Evolutionary conservation across 1,140 invertebrate species (phyloP), one percentile per base, ranked within the genome.

Genomic region (Nasonia longicornis): DNA sequence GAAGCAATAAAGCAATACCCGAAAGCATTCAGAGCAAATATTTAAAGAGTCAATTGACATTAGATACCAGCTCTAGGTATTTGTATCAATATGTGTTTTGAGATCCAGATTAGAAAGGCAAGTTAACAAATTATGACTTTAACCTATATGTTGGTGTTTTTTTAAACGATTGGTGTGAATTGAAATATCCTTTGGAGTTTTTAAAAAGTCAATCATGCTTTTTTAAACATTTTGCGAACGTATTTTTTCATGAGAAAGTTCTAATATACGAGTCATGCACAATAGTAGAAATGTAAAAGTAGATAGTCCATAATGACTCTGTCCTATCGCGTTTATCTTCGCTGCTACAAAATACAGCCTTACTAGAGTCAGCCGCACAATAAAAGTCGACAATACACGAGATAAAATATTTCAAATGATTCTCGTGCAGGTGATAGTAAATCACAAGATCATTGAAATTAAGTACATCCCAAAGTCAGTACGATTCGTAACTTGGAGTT

Each of bases 31-130:
- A 0, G 26, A 35, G 45, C 31, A 20, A 80, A 80, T 69, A 22
- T 75, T 80, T 80, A n/a, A n/a, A 8, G 29, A 80, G 35, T 31
- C 22, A 73, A 79, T 66, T 35, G 26, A 31, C 22, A 66, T 48
- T 16, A 79, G n/a, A 74, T 73, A 79, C 3, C 58, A 48, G 16
- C 10, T 29, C 26, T 64, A 35, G 0, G 11, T 71, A 77, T 69
- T 77, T 69, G 42, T 70, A 58, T 78, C 31, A 20, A 52, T 35
- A 10, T 38, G 16, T 38, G 14, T 42, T 63, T 63, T 63, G 14
- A 63, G 42, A 72, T 38, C n/a, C 38, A 72, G 12, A 63, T n/a
- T 29, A 42, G 1, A 2, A 58, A 79, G 16, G 31, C 14, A 10
- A 14, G 22, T 67, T 64, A 42, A 20, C n/a, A 42, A 58, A 72